phyloP scores from a whole-genome alignment of 2,888 invertebrate genomes.

The Mesorhabditis sp. region DNA sequence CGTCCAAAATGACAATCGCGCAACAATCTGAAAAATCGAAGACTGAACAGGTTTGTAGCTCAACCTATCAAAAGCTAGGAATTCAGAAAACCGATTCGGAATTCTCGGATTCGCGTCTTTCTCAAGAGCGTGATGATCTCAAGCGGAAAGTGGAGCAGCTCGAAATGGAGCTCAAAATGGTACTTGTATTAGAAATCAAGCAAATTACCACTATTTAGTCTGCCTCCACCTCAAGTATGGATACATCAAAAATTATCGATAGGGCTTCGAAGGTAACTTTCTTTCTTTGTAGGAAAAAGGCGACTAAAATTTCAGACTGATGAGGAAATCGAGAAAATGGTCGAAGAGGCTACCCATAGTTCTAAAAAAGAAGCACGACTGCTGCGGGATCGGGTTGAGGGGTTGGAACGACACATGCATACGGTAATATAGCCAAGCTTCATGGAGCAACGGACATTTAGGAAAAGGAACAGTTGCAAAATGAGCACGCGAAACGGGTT shows the following conservation, averaged over 20 bases:
- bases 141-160: conserved; percentile 10
- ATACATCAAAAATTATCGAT: conserved; percentile 5
- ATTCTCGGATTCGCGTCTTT: not conserved
- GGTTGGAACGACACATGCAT: conserved; percentile 4
- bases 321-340: conserved; percentile 9
- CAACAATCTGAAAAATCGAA: conserved; percentile 8
- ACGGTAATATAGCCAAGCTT: not conserved
- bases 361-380: not conserved
- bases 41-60: not conserved
- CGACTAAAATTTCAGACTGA: not conserved
- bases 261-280: not conserved
- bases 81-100: not conserved
- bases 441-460: not conserved
- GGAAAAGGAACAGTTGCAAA: conserved; percentile 1
- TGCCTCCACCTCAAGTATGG: not conserved
- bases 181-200: not conserved
- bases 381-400: not conserved
- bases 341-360: not conserved
- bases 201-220: not conserved
- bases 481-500: not conserved
- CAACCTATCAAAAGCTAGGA: not conserved
- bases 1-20: no score
- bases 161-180: conserved; percentile 9
- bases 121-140: conserved; percentile 10
- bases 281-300: not conserved